A percentile compares a stretch with the other conserved stretches of the same genome.
Conservation (phyloP, 2,888 invertebrate genomes). For the Busseola fusca region DNA sequence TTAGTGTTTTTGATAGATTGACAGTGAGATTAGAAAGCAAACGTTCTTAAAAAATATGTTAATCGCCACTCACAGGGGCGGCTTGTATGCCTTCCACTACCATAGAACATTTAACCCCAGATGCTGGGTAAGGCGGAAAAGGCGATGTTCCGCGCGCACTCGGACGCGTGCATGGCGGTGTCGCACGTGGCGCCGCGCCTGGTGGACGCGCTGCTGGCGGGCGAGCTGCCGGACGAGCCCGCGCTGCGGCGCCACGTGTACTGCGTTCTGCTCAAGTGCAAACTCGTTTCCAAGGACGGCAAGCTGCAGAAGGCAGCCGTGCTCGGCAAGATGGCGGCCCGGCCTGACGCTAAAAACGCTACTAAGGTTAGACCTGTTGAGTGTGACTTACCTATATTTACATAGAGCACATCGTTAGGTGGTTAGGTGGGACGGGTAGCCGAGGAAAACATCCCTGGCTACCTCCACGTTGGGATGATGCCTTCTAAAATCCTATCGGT, state of each 20-base stretch:
- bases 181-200: slow-evolving; percentile 70
- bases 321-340: slow-evolving; percentile 72
- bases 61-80: neutral
- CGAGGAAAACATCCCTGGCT: too few relatives aligned
- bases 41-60: neutral
- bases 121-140: slow-evolving; percentile 79
- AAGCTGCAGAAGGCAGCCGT: slow-evolving; percentile 81
- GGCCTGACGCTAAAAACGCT: slow-evolving; percentile 72
- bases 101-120: slow-evolving; percentile 55
- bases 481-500: neutral
- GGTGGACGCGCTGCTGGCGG: slow-evolving; percentile 74
- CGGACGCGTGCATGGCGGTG: slow-evolving; percentile 75
- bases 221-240: slow-evolving; percentile 69
- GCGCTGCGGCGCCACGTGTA: slow-evolving; percentile 78
- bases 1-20: neutral
- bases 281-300: slow-evolving; percentile 83
- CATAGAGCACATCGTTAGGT: neutral
- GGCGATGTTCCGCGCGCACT: slow-evolving; percentile 84
- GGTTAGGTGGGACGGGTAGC: too few relatives aligned
- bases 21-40: neutral
- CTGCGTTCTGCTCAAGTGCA: slow-evolving; percentile 83
- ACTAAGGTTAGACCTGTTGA: slow-evolving; percentile 70
- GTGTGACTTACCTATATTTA: neutral
- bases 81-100: neutral
- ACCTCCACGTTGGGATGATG: neutral